Evolutionary conservation across 2,113 vertebrate genomes (phyloP).

Genomic region (Elachura formosa): DNA sequence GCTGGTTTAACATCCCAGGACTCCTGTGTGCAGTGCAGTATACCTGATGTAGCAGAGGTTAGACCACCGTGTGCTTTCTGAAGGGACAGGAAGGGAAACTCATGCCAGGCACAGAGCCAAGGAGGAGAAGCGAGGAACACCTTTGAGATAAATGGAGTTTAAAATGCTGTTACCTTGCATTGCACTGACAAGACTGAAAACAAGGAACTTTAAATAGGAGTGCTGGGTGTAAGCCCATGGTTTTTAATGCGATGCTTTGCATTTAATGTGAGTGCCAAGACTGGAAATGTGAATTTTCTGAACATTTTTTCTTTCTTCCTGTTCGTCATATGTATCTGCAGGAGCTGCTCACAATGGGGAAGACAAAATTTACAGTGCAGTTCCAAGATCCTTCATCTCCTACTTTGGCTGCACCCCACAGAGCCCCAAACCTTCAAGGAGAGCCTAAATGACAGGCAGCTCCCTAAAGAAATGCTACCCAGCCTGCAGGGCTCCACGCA

Average conservation of each 20-base stretch:
- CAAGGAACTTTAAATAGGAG: not conserved
- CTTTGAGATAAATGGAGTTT: not conserved
- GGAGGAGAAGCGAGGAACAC: not conserved
- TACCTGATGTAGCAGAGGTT: rapidly evolving
- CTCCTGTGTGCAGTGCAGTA: not conserved
- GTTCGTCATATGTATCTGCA: not conserved
- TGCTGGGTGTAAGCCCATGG: not conserved
- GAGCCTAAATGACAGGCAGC: not conserved
- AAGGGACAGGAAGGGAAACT: not conserved
- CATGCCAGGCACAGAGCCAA: not conserved
- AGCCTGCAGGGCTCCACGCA: not conserved
- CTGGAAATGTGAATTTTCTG: not conserved
- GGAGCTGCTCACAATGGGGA: not conserved
- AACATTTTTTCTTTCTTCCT: not conserved
- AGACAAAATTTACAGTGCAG: not conserved
- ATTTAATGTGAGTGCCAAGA: not conserved
- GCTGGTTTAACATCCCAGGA: not conserved
- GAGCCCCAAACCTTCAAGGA: not conserved
- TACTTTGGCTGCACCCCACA: not conserved
- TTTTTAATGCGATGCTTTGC: not conserved
- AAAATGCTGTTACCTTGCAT: not conserved
- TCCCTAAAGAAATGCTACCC: not conserved
- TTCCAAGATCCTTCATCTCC: not conserved
- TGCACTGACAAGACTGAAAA: not conserved
- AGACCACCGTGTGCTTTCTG: not conserved